Percentiles rank a stretch among this genome's conserved stretches.
Evolutionary conservation across 2,797 vertebrate species (phyloP).

Genomic region (Pagetopsis macropterus): DNA sequence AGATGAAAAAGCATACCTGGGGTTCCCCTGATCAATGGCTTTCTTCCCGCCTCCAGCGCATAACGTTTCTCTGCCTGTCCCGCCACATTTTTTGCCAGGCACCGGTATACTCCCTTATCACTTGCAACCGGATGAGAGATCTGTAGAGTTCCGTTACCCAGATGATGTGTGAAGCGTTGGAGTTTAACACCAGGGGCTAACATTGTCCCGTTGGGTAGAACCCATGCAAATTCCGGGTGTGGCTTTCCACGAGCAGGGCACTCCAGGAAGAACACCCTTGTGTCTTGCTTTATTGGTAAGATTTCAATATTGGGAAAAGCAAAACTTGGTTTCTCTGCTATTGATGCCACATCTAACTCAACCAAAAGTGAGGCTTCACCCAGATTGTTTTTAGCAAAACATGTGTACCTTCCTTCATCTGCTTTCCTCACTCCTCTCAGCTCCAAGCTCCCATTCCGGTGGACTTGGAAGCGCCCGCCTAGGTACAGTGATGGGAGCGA

Average conservation of each 20-base stretch:
- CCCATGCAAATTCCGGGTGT: constrained; percentile 82
- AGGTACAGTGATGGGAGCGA: constrained; percentile 78
- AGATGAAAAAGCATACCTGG: constrained; percentile 63
- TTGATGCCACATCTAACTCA: constrained; percentile 81
- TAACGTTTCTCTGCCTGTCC: constrained; percentile 86
- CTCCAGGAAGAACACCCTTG: constrained; percentile 69
- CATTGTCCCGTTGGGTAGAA: constrained; percentile 83
- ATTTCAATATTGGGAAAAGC: constrained; percentile 84
- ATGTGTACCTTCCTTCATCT: constrained; percentile 82
- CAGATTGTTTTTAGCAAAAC: constrained; percentile 79
- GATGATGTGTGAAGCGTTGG: constrained; percentile 78
- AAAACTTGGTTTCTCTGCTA: constrained; percentile 87
- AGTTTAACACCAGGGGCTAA: constrained; percentile 76
- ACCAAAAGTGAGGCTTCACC: constrained; percentile 82
- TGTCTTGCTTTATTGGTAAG: constrained; percentile 78
- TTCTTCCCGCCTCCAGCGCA: constrained; percentile 80
- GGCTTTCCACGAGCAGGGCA: constrained; percentile 84
- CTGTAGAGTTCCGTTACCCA: constrained; percentile 79
- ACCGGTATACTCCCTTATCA: constrained; percentile 86
- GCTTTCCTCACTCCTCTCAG: constrained; percentile 83
- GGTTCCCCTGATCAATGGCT: constrained; percentile 80
- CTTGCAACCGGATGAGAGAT: constrained; percentile 68
- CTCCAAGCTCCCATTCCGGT: constrained; percentile 84
- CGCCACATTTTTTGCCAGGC: constrained; percentile 84
- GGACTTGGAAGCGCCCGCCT: constrained; percentile 85